Base-by-base conservation (phyloP, 2,888 invertebrate species). In the Acleris sparsana region DNA sequence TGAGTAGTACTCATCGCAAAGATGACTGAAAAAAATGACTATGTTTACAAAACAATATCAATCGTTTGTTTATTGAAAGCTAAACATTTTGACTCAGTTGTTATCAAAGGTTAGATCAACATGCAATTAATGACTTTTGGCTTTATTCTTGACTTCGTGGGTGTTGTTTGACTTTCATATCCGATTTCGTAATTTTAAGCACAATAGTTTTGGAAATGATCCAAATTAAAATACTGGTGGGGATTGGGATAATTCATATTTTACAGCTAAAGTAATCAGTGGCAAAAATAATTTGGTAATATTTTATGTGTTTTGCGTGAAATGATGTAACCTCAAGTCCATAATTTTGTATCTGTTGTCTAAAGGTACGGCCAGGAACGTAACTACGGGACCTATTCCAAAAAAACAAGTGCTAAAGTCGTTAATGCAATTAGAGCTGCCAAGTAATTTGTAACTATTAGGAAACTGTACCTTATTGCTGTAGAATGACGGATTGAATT, bases 191-290 rank as follows among this genome's bases (percentile, higher is more conserved):
- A 60, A 61, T 52, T 53, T 59, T 55, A 43, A 46, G 53, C 39
- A 20, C 43, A 49, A 64, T 60, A 48, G 63, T 63, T 63, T 63
- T 66, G 61, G 65, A 61, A 56, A 56, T 56, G 56, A 46, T 66
- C 65, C 65, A 66, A 25, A 33, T 64, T 33, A 51, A 44, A 52
- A 44, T 56, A 44, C 20, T 43, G 20, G 49, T 62, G 7, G n/a
- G 44, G 33, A 0, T 39, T 39, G n/a, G 44, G 33, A 0, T 39
- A 13, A 13, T 9, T 39, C 39, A 39, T 39, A 13, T 39, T 13
- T 33, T 39, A 39, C 39, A 39, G 39, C 13, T 11, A 11, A 33
- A 53, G 33, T 18, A 53, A 33, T n/a, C 53, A 18, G 9, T 33
- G 2, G 9, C 9, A 33, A 4, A 39, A 33, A 33, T 33, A 33